Base-by-base conservation (phyloP, 2,888 invertebrate genomes). In the Petrolisthes manimaculis region DNA sequence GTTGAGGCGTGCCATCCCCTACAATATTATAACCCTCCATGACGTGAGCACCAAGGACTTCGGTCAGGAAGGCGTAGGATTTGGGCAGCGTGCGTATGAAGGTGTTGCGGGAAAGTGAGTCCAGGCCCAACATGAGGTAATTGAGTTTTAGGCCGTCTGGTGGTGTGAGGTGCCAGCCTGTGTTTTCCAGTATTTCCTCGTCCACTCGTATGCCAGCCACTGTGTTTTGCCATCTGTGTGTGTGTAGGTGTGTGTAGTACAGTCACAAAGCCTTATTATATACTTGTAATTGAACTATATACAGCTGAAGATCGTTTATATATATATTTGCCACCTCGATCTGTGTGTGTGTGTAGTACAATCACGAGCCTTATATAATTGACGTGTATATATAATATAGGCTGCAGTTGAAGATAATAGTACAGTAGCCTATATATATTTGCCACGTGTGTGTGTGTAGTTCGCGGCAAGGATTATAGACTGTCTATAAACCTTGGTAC, bases 1-100 rank as follows among this genome's bases (percentile, higher is more conserved):
- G 97, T 84, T 96, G 97, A 0, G 97, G 96, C 0, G 97, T 97
- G 0, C 97, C 97, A 92, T 97, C 97, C 0, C 97, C 97, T 0
- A 97, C 95, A 91, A 97, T 97, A 92, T 97, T 97, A 92, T 94
- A 96, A 92, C 96, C 96, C 92, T 96, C 94, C 14, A 97, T 93
- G 12, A 96, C 94, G 54, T 95, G 93, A 2, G 95, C 95, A 8
- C 94, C 93, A 82, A 97, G 92, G 21, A 94, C 93, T 56, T 95
- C 94, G 0, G 94, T 95, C 81, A 97, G 92, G 92, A 95, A 96
- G 18, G 94, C 94, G 92, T 96, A 96, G 9, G 96, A 95, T 92
- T 95, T 95, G 0, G 97, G 97, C 92, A 97, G 93, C 92, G 96
- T 96, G 24, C 97, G 94, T 81, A 96, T 95, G 92, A 96, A 97